A percentile compares a stretch with the other conserved stretches of the same genome.
Conservation (phyloP, 2,113 vertebrate species). For the Amblyornis subalaris region DNA sequence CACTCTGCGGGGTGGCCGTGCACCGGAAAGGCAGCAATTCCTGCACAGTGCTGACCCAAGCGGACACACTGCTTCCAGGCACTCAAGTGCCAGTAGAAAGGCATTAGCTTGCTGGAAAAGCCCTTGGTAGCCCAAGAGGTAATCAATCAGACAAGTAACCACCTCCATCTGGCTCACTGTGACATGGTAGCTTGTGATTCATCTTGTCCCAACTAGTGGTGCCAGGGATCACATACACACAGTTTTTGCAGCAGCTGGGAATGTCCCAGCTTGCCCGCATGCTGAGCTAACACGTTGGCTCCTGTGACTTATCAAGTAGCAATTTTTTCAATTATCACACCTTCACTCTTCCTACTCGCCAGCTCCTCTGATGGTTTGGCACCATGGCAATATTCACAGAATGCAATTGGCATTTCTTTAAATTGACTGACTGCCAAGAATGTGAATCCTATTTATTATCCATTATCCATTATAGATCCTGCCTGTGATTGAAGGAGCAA, state of each 20-base stretch:
- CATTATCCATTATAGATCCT: constrained; percentile 14
- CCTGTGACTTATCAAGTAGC: constrained; percentile 67
- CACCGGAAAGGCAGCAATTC: not conserved
- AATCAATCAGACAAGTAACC: constrained; percentile 77
- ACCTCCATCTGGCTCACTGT: constrained; percentile 73
- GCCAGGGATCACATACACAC: constrained; percentile 59
- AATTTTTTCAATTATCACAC: constrained; percentile 77
- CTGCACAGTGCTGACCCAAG: constrained; percentile 46
- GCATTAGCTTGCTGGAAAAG: constrained; percentile 68
- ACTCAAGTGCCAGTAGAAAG: constrained; percentile 51
- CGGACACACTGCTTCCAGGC: constrained; percentile 21
- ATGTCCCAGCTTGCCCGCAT: constrained; percentile 57
- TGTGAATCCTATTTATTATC: constrained; percentile 44
- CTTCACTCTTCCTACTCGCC: constrained; percentile 64
- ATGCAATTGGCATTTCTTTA: constrained; percentile 62
- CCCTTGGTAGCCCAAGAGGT: constrained; percentile 65
- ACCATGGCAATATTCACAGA: constrained; percentile 59
- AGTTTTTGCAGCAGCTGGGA: constrained; percentile 65
- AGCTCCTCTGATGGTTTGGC: constrained; percentile 65
- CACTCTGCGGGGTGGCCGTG: rapidly evolving
- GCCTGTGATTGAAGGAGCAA: not conserved
- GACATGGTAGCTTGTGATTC: constrained; percentile 73
- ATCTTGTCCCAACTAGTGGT: constrained; percentile 71
- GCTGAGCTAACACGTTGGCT: constrained; percentile 66
- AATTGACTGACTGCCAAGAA: constrained; percentile 65